Evolutionary conservation across 2,113 vertebrate genomes (phyloP).

Genomic region (Myotis yumanensis): DNA sequence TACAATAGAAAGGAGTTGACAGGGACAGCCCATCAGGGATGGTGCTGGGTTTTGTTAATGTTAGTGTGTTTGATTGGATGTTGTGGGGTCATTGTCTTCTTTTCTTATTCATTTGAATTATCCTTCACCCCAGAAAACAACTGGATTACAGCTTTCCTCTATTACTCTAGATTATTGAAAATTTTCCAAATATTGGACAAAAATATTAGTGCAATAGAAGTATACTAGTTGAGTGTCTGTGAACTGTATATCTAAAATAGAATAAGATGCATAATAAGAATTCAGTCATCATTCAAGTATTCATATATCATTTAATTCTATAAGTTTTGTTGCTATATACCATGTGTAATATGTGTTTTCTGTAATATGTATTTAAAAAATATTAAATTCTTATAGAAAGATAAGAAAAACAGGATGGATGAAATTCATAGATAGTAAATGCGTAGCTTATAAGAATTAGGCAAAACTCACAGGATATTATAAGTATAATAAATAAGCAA

Average conservation of each 20-base stretch:
- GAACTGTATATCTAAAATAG: not conserved
- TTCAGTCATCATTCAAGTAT: not conserved
- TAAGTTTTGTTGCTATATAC: not conserved
- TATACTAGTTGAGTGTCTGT: not conserved
- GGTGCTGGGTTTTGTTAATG: not conserved
- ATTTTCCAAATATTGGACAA: not conserved
- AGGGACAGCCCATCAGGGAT: not conserved
- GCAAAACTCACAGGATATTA: not conserved
- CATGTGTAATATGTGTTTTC: not conserved
- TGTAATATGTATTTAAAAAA: not conserved
- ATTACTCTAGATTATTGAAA: not conserved
- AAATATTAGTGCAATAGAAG: not conserved
- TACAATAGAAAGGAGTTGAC: not conserved
- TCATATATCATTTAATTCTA: not conserved
- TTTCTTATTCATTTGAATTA: conserved; percentile 8
- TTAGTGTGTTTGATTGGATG: not conserved
- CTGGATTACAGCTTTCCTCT: not conserved
- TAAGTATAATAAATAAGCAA: not conserved
- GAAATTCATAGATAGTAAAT: not conserved
- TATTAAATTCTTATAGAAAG: not conserved
- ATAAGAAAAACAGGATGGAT: not conserved
- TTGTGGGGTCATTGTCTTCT: not conserved
- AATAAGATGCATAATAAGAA: not conserved
- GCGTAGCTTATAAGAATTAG: not conserved
- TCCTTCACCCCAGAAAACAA: not conserved